phyloP scores from a whole-genome alignment of 2,797 vertebrate genomes.

The Microctenopoma stevenorrisi region DNA sequence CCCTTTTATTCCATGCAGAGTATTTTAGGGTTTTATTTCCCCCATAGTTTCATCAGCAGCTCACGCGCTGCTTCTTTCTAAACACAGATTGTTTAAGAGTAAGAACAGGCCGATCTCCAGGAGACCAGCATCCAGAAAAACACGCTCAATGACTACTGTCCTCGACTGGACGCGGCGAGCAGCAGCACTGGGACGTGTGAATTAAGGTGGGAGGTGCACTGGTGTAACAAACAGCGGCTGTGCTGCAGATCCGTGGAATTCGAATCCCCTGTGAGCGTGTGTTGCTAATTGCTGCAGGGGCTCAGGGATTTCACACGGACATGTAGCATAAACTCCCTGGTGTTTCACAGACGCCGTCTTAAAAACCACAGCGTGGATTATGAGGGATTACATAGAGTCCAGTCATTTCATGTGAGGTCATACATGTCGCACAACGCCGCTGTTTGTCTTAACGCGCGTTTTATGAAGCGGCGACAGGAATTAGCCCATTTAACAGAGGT shows the following conservation, averaged over 20 bases:
- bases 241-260: background rate
- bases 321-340: constrained; percentile 41
- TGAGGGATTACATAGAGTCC: constrained; percentile 29
- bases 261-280: constrained; percentile 16
- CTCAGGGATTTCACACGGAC: constrained; percentile 36
- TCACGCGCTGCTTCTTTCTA: too few species aligned
- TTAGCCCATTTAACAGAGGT: constrained; percentile 33
- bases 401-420: background rate
- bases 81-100: too few species aligned
- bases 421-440: background rate
- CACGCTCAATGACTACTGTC: too few species aligned
- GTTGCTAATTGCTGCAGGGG: constrained; percentile 50
- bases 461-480: too few species aligned
- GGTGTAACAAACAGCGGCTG: constrained; percentile 7
- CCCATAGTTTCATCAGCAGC: too few species aligned
- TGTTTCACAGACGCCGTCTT: background rate
- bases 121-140: too few species aligned
- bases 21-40: too few species aligned
- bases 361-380: constrained; percentile 37
- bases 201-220: background rate
- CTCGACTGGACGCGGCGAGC: too few species aligned
- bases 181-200: too few species aligned
- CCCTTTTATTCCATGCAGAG: background rate
- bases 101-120: too few species aligned
- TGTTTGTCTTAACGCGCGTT: too few species aligned